A percentile compares a stretch with the other conserved stretches of the same genome.
Conservation (phyloP, 2,888 invertebrate species). For the Galerucella pusilla region DNA sequence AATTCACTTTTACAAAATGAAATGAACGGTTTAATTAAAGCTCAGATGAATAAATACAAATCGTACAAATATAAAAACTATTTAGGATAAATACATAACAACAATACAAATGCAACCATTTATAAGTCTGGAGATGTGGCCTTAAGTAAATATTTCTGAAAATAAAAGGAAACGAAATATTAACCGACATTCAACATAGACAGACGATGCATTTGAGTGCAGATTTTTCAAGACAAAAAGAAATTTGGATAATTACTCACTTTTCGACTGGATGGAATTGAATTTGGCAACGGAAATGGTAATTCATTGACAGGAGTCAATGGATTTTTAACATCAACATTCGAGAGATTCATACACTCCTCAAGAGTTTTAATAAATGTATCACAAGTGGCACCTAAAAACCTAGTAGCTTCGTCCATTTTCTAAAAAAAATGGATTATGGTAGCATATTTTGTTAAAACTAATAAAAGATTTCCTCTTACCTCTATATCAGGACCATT, state of each 20-base stretch:
- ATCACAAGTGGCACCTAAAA: slow-evolving; percentile 83
- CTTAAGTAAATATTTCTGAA: slow-evolving; percentile 19
- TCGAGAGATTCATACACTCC: slow-evolving; percentile 78
- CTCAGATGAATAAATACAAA: background rate
- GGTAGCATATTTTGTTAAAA: background rate
- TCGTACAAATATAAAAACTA: slow-evolving; percentile 16
- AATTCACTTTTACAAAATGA: no score
- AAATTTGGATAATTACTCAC: background rate
- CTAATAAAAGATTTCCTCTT: slow-evolving; percentile 18
- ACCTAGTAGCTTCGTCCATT: slow-evolving; percentile 78
- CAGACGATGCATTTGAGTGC: no score
- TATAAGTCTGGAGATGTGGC: slow-evolving; percentile 20
- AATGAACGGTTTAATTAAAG: background rate
- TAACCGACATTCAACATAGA: no score
- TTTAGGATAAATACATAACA: slow-evolving; percentile 9
- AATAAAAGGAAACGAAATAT: background rate
- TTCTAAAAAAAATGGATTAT: slow-evolving; percentile 66
- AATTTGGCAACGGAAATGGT: slow-evolving; percentile 51
- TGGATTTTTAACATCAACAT: slow-evolving; percentile 52
- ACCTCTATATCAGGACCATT: slow-evolving; percentile 66
- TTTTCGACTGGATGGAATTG: slow-evolving; percentile 56
- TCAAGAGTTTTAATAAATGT: slow-evolving; percentile 85
- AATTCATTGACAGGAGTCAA: slow-evolving; percentile 52
- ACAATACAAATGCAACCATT: slow-evolving; percentile 6
- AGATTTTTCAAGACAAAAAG: no score